These are phyloP conservation scores for Drosophila histrio DNA, from an alignment of 2,888 invertebrate genomes.

Conservation along the genomic window DNA sequence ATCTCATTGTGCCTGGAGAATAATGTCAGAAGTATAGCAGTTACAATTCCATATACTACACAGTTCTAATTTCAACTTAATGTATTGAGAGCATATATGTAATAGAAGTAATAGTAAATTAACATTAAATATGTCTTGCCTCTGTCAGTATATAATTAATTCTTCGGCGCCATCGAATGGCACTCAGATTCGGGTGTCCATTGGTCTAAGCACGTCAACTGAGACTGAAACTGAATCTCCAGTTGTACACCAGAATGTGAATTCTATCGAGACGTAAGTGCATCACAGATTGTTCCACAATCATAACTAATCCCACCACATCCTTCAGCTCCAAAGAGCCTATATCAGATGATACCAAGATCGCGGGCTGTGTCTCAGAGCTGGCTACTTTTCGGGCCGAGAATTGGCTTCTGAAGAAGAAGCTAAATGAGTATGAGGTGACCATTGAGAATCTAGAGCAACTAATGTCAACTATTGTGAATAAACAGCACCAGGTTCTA, in stretches of 20 bases:
- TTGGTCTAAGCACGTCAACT: not conserved
- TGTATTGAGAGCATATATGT: not conserved
- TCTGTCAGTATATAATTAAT: slow-evolving; percentile 50
- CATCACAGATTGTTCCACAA: not conserved
- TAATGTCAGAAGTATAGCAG: not conserved
- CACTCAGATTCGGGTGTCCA: not conserved
- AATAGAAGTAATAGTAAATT: not conserved
- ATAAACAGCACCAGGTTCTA: slow-evolving; percentile 78
- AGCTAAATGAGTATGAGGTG: slow-evolving; percentile 65
- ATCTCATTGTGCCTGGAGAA: not conserved
- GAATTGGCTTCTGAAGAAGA: slow-evolving; percentile 78
- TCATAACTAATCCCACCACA: not conserved
- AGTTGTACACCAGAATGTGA: not conserved
- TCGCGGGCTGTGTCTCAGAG: slow-evolving; percentile 68
- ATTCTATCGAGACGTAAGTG: slow-evolving; percentile 8
- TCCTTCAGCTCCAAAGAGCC: not conserved
- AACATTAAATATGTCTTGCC: slow-evolving; percentile 51
- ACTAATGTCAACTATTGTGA: slow-evolving; percentile 75
- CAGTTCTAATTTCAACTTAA: not conserved
- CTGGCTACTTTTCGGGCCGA: slow-evolving; percentile 73
- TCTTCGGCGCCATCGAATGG: slow-evolving; percentile 3
- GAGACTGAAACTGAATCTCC: not conserved
- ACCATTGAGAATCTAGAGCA: slow-evolving; percentile 78
- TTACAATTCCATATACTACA: not conserved
- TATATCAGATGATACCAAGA: slow-evolving; percentile 21